Conservation (phyloP, 2,797 vertebrate genomes). For the Cyclopterus lumpus region DNA sequence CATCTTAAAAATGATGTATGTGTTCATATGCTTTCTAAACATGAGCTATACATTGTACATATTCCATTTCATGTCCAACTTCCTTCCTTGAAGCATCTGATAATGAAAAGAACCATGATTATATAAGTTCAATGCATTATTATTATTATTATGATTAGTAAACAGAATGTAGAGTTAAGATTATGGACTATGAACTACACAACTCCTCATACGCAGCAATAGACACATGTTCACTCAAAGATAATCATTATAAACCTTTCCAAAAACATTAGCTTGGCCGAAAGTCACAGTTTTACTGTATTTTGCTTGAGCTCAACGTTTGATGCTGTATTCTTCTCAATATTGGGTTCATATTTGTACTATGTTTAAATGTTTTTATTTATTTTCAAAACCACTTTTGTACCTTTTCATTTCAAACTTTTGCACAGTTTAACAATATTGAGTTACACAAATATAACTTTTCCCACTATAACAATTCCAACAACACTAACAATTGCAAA, state of each 20-base stretch:
- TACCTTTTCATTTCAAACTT: neutral
- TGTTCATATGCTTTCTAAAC: constrained; percentile 4
- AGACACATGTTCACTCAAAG: neutral
- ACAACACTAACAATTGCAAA: neutral
- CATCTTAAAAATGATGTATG: neutral
- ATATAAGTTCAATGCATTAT: too few species aligned
- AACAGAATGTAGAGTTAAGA: neutral
- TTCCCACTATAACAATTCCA: neutral
- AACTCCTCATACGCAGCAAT: neutral
- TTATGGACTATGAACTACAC: neutral
- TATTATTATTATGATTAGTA: too few species aligned
- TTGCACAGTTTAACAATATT: neutral
- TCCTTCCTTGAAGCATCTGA: neutral
- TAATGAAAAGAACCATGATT: neutral
- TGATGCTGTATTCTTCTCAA: neutral
- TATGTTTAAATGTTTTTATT: too few species aligned
- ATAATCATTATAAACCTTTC: too few species aligned
- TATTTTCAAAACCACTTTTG: neutral
- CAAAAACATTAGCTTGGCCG: too few species aligned
- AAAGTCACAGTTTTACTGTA: neutral
- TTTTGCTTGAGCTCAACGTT: neutral
- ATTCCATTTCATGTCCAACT: neutral
- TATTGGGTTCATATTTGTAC: neutral
- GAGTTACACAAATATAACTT: neutral
- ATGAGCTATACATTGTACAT: neutral